Base-by-base conservation (phyloP, 2,888 invertebrate species). In the Campopleginae sp. region DNA sequence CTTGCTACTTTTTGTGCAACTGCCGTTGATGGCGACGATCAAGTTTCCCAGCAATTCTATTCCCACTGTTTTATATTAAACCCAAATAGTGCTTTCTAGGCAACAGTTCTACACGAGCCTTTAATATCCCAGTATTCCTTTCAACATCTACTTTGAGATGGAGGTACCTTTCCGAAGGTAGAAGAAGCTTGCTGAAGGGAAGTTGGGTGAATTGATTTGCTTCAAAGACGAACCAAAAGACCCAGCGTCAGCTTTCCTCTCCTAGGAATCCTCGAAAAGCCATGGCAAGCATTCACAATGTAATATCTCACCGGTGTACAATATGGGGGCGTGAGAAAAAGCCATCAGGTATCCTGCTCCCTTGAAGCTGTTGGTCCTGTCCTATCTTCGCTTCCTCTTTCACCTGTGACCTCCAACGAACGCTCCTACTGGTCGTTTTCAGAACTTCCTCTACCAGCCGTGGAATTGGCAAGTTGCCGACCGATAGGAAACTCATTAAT, bases 401-500 rank as follows among this genome's bases (percentile, higher is more conserved):
- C 74, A 82, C 80, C 71, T 79, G 75, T 46, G 77, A 63, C 81
- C 54, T 76, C 54, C 44, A 19, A 7, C 66, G 58, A 66, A 44
- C 61, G 33, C 42, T 68, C 19, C 61, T 44, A 46, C 42, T n/a
- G 42, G 42, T 58, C 65, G n/a, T 72, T 81, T 58, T 78, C 75
- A 38, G n/a, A 19, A 66, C 42, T 74, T 51, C 44, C 74, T 80
- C 75, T 76, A 63, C 72, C 44, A 77, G 48, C 81, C 70, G 72
- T 86, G 80, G 87, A 88, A 88, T 87, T 86, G 87, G 86, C 74
- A 70, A 84, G 82, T 84, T 87, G 86, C 80, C 86, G 86, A 80
- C 79, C 79, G 80, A 85, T 85, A 77, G 88, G 83, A 89, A 89
- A 87, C 87, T 89, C 89, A 88, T 89, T 89, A 89, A 89, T 89